Base-by-base conservation (phyloP, 2,888 invertebrate species). In the Synergus japonicus region DNA sequence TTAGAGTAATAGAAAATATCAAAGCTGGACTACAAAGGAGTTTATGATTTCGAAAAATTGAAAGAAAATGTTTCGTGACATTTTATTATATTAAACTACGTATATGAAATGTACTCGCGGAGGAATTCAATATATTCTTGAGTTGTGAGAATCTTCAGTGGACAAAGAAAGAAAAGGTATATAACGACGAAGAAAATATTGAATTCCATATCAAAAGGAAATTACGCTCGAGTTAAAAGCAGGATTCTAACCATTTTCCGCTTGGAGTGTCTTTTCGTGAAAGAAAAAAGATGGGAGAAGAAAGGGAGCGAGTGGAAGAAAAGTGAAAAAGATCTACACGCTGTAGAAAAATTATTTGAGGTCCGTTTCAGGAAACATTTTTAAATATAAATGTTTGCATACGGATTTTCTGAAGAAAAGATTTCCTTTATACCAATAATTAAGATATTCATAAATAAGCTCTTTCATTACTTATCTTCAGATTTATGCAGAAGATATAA, bases 161-260 rank as follows among this genome's bases (percentile, higher is more conserved):
- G 41, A 49, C 37, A 73, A 73, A 37, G 37, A 54, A 73, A 73
- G 49, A 73, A 49, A 46, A 58, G 46, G n/a, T 66, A 22, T 44
- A 37, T 43, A 18, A 22, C 41, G 18, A 81, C 66, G 60, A 82
- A 81, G 80, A 80, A 84, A 86, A 83, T 87, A 86, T 86, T 84
- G 83, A 83, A 84, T 86, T 85, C 83, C 81, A 83, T 84, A 86
- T 87, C 85, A 86, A 86, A 87, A 85, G 86, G 82, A 85, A 86
- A 87, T 87, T 86, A 87, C 84, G 83, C 81, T 82, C 82, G 81
- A 86, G 83, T 85, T 85, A 86, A 86, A 86, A 85, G 86, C 85
- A 78, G 64, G 64, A 29, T 49, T 69, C 69, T 67, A 69, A 69
- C 69, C 49, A 69, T 49, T 69, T 69, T 69, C 69, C 49, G 69